Evolutionary conservation across 2,113 vertebrate genomes (phyloP).

Genomic region (Epinephelus cyanopodus): DNA sequence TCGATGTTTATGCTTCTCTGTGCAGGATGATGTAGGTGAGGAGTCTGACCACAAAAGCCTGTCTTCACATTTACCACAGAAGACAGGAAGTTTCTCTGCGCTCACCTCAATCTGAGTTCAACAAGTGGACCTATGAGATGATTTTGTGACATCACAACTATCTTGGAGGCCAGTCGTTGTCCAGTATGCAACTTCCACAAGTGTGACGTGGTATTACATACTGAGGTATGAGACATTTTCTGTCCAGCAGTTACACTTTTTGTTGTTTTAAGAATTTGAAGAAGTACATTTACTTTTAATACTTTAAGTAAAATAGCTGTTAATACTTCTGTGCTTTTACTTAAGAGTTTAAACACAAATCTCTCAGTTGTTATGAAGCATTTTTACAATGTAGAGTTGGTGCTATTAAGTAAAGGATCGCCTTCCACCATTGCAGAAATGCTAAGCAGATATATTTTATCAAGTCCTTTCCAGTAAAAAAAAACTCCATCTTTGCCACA

Average conservation of each 20-base stretch:
- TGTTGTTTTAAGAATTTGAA: not conserved
- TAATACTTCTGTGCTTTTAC: not conserved
- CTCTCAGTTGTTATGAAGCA: not conserved
- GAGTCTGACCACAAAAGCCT: not conserved
- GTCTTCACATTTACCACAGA: slow-evolving; percentile 1
- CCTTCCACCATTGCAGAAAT: too few relatives aligned
- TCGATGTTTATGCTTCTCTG: not conserved
- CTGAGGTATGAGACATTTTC: too few relatives aligned
- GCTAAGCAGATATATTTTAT: not conserved
- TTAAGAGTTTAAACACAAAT: not conserved
- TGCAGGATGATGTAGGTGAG: not conserved
- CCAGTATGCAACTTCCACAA: too few relatives aligned
- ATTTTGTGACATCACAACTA: too few relatives aligned
- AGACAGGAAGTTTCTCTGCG: not conserved
- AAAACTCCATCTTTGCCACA: not conserved
- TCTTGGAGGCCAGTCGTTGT: too few relatives aligned
- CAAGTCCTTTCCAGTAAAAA: not conserved
- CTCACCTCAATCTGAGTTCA: not conserved
- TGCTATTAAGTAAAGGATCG: not conserved
- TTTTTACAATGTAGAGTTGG: not conserved
- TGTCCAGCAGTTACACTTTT: not conserved
- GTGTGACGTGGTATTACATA: not conserved
- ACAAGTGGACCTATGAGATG: too few relatives aligned
- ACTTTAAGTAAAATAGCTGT: too few relatives aligned
- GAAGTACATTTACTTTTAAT: not conserved